Evolutionary conservation across 2,888 invertebrate species (phyloP), one percentile per base, ranked within the genome.

Genomic region (Tipula unca): DNA sequence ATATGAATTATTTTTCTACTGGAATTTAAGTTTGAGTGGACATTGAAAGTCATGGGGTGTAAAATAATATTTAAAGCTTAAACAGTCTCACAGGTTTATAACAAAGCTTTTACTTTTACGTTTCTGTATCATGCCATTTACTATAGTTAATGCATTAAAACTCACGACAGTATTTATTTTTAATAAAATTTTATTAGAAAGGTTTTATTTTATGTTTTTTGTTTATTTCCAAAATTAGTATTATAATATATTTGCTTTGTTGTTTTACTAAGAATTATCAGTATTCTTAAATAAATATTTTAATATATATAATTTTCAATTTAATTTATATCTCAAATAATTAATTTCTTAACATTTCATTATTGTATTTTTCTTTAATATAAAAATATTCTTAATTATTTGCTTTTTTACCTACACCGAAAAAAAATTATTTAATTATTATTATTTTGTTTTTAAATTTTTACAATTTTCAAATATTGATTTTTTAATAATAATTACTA

Each of bases 151-250:
- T 32, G 39, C 3, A 35, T 35, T 35, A 39, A 39, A 39, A 39
- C 39, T 39, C 6, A 10, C 1, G 1, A 39, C 13, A 39, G 32
- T 10, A 39, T 48, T 10, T 69, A 69, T 69, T 69, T 69, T 69
- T 69, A 69, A 69, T 69, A 69, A 69, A 69, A 69, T 69, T 69
- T 69, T 69, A 69, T 69, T 69, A 69, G 69, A 69, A 69, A 69
- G 69, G 69, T 25, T 69, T 69, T 69, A 69, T 25, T 69, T 69
- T 25, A 2, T 25, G 17, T 69, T 69, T 69, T 54, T 20, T 69
- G 69, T 69, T 69, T 25, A 69, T 69, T 69, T 69, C 10, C 69
- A 69, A 69, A 69, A 69, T 69, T n/a, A n/a, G n/a, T n/a, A n/a
- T n/a, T 69, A 69, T 69, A 69, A 13, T 25, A 69, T 32, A 17